Evolutionary conservation across 2,113 vertebrate species (phyloP).

Genomic region (Amphiprion ocellaris): DNA sequence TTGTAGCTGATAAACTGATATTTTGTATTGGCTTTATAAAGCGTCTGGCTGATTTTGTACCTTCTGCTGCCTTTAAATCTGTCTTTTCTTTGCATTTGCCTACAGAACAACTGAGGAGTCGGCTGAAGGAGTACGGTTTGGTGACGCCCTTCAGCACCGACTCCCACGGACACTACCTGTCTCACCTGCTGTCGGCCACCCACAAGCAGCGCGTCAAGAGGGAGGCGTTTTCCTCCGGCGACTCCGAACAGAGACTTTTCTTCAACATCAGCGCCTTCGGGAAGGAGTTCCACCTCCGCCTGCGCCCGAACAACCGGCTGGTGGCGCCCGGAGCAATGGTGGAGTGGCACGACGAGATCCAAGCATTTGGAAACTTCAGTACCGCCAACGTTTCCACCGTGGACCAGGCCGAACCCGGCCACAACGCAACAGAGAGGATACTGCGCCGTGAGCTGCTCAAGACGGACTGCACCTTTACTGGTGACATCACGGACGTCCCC

Average conservation of each 20-base stretch:
- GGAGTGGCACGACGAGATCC: conserved; percentile 90
- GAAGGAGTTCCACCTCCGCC: conserved; percentile 92
- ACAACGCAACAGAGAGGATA: conserved; percentile 63
- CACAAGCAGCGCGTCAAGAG: conserved; percentile 89
- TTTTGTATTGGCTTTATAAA: too few species aligned
- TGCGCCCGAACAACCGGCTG: conserved; percentile 88
- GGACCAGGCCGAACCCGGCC: conserved; percentile 7
- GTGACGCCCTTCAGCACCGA: conserved; percentile 92
- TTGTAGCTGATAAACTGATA: too few species aligned
- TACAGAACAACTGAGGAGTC: conserved; percentile 82
- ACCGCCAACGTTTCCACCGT: background rate
- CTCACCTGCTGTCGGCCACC: conserved; percentile 89
- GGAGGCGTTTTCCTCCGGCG: conserved; percentile 68
- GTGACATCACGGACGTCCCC: conserved; percentile 92
- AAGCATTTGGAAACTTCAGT: conserved; percentile 40
- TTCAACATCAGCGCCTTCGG: conserved; percentile 96
- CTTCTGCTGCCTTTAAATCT: too few species aligned
- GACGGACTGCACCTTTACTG: conserved; percentile 93
- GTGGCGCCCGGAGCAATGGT: conserved; percentile 91
- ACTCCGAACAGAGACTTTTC: conserved; percentile 83
- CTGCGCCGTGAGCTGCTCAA: conserved; percentile 90
- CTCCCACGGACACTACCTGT: conserved; percentile 91
- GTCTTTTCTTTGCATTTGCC: background rate
- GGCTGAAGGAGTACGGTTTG: conserved; percentile 89
- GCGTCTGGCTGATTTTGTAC: too few species aligned